phyloP scores from a whole-genome alignment of 2,888 invertebrate genomes.

The Pegoplata infirma region DNA sequence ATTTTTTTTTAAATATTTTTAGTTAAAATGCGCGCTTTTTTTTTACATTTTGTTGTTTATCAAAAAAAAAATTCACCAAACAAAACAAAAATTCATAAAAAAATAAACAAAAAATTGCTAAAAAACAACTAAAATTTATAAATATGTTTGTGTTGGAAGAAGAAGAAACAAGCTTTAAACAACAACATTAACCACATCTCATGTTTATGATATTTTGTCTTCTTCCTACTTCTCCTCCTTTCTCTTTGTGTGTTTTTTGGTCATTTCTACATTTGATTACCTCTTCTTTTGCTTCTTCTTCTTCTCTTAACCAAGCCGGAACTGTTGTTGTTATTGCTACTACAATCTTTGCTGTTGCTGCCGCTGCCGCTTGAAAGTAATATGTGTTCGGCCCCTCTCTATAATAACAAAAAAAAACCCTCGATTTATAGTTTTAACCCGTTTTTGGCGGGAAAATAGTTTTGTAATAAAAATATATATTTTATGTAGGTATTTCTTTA shows the following conservation, averaged over 20 bases:
- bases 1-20: slow-evolving; percentile 11
- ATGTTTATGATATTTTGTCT: slow-evolving; percentile 31
- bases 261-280: slow-evolving; percentile 40
- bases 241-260: slow-evolving; percentile 35
- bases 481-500: no score
- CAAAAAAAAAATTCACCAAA: slow-evolving; percentile 31
- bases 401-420: slow-evolving; percentile 21
- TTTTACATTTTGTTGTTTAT: neutral
- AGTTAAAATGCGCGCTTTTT: slow-evolving; percentile 56
- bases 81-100: slow-evolving; percentile 39
- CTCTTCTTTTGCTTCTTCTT: slow-evolving; percentile 28
- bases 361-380: slow-evolving; percentile 12
- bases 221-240: slow-evolving; percentile 6
- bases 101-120: slow-evolving; percentile 37
- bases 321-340: slow-evolving; percentile 48
- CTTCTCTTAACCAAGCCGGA: slow-evolving; percentile 50
- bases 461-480: neutral
- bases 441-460: neutral
- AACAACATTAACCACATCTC: slow-evolving; percentile 37
- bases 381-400: slow-evolving; percentile 34
- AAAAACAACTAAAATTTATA: slow-evolving; percentile 34
- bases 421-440: slow-evolving; percentile 48
- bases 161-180: slow-evolving; percentile 18
- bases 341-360: slow-evolving; percentile 18
- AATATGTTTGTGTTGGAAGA: neutral